Conservation (phyloP, 2,113 vertebrate genomes). For the Vombatus ursinus region DNA sequence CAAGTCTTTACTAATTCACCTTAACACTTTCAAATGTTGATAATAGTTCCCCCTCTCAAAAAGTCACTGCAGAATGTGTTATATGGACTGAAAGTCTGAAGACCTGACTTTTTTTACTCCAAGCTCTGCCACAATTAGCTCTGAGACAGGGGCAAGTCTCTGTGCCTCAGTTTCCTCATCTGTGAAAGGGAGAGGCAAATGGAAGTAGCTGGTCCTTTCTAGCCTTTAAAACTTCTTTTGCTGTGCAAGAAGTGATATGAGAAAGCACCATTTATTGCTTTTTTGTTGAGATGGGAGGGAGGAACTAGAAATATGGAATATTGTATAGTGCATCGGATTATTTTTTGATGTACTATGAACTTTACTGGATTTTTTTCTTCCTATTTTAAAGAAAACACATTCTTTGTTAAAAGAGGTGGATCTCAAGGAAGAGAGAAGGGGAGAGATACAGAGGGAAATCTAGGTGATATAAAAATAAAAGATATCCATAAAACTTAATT, state of each 20-base stretch:
- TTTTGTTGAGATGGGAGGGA: neutral
- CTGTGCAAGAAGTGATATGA: neutral
- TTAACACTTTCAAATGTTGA: neutral
- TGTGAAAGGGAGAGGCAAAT: neutral
- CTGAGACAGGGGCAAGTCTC: neutral
- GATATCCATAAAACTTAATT: neutral
- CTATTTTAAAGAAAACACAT: neutral
- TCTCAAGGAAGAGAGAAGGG: neutral
- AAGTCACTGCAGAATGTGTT: neutral
- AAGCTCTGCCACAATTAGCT: neutral
- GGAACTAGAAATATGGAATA: neutral
- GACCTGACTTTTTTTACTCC: neutral
- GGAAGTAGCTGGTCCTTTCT: neutral
- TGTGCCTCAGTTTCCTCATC: neutral
- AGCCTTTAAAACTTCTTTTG: neutral
- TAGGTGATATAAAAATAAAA: neutral
- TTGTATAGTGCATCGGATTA: neutral
- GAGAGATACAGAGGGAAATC: neutral
- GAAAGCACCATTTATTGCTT: neutral
- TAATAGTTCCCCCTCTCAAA: neutral
- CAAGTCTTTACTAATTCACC: neutral
- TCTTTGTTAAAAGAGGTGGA: neutral
- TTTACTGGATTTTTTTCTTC: neutral
- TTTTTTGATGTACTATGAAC: neutral
- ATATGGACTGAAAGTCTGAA: neutral